A percentile compares a stretch with the other conserved stretches of the same genome.
Conservation (phyloP, 2,888 invertebrate genomes). For the Synanthedon formicaeformis region DNA sequence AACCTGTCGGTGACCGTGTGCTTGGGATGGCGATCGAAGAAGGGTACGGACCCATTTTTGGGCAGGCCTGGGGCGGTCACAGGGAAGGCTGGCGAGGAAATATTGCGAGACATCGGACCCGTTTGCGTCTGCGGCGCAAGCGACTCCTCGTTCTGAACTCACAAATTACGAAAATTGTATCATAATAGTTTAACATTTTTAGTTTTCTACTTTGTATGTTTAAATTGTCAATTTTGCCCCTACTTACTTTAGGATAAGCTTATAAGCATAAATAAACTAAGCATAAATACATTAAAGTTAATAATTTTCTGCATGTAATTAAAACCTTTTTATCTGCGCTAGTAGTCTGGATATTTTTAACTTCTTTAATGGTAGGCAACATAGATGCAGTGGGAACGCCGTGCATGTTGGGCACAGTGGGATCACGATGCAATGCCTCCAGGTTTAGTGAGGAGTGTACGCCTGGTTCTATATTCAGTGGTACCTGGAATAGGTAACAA, state of each 20-base stretch:
- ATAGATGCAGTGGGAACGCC: constrained; percentile 87
- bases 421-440: constrained; percentile 72
- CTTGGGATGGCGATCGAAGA: constrained; percentile 88
- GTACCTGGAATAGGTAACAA: constrained; percentile 49
- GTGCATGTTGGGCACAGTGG: constrained; percentile 78
- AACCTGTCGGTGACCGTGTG: constrained; percentile 83
- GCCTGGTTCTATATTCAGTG: constrained; percentile 92
- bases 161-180: no score
- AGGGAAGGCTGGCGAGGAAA: constrained; percentile 88
- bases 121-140: constrained; percentile 17
- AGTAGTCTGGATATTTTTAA: constrained; percentile 77
- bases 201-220: no score
- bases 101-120: constrained; percentile 79
- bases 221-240: no score
- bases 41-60: constrained; percentile 91
- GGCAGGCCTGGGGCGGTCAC: constrained; percentile 78
- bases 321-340: constrained; percentile 43
- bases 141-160: constrained; percentile 12
- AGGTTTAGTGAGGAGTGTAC: constrained; percentile 93
- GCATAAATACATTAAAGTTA: no score
- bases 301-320: no score
- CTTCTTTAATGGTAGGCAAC: constrained; percentile 90
- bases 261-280: no score
- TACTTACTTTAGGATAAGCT: no score
- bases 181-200: no score